phyloP scores from a whole-genome alignment of 2,797 vertebrate genomes.

The Parauchenoglanis punctatus region DNA sequence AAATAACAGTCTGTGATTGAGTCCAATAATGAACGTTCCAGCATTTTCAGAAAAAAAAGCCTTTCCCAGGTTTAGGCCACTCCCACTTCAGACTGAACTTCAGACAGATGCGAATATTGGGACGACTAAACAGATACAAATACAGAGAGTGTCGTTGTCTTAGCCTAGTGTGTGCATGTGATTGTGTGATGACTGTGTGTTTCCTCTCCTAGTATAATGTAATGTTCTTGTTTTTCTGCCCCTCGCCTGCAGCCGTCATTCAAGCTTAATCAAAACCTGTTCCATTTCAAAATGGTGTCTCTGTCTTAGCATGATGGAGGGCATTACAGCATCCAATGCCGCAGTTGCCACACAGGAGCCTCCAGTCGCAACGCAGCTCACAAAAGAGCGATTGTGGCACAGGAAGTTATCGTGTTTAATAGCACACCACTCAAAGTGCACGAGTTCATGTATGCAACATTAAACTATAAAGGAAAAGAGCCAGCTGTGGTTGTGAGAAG shows the following conservation, averaged over 20 bases:
- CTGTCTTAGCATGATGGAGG: conserved; percentile 17
- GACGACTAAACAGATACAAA: not conserved
- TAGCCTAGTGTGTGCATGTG: not conserved
- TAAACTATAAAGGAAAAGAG: conserved; percentile 53
- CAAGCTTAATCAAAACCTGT: conserved; percentile 50
- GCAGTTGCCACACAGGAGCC: conserved; percentile 32
- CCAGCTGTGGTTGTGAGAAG: conserved; percentile 55
- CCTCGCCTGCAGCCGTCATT: conserved; percentile 41
- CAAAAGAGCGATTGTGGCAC: conserved; percentile 48
- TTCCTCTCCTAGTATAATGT: too few species aligned
- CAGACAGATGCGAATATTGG: not conserved
- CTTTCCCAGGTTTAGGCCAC: not conserved
- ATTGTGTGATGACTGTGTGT: too few species aligned
- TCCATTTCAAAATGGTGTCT: conserved; percentile 13
- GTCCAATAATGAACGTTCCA: not conserved
- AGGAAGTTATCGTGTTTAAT: conserved; percentile 43
- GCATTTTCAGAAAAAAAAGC: not conserved
- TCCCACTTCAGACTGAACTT: not conserved
- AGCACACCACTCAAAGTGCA: conserved; percentile 43
- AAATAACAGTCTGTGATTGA: not conserved
- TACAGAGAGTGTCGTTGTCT: conserved; percentile 15
- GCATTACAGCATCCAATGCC: conserved; percentile 1
- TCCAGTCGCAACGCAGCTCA: conserved; percentile 9
- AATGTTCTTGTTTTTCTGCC: conserved; percentile 32
- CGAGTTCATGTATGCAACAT: conserved; percentile 52